Evolutionary conservation across 1,140 invertebrate genomes (phyloP), one percentile per base, ranked within the genome.

Genomic region (Sycobia sp.): DNA sequence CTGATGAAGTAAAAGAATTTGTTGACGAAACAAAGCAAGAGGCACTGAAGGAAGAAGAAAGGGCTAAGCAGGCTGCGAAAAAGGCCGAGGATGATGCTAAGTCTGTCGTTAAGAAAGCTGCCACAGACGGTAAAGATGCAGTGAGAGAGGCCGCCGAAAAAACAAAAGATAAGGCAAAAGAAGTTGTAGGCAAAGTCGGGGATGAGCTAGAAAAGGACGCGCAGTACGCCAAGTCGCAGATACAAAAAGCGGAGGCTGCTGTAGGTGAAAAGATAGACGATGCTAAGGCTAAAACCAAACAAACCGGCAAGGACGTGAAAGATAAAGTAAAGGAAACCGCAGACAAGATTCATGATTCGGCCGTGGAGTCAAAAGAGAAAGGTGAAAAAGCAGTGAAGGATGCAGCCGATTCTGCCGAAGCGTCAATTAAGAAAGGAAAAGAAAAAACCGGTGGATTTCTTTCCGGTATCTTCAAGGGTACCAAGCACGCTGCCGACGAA

Each of bases 401-500:
- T 2, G 53, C 29, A 0, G 29, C 43, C 18, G 51, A 64, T 41
- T 69, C 57, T 44, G 41, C 49, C 4, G 65, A 18, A 2, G 53
- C 63, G 29, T 66, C 67, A 25, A 8, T 66, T 1, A 71, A 75
- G 18, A 67, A 62, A 39, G 53, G 61, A 0, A 76, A 77, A n/a
- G 76, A 76, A 0, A 80, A 77, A 58, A 38, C 27, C 1, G 44
- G 59, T 16, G 41, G 59, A 11, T 54, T 62, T 23, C 25, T 62
- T 10, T 62, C 59, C 14, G 59, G 59, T 8, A 55, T 43, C 0
- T 55, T 53, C 14, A 62, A 74, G 44, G 71, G 74, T 29, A 72
- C 74, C 18, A 79, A 80, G 61, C 68, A 73, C 29, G 64, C 66
- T 5, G 70, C 71, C 29, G 70, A 73, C 34, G 71, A 77, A 47